Percentiles rank a stretch among this genome's conserved stretches.
These are phyloP conservation scores for Atrina japonica DNA, from an alignment of 2,888 invertebrate genomes.

Conservation along the genomic window DNA sequence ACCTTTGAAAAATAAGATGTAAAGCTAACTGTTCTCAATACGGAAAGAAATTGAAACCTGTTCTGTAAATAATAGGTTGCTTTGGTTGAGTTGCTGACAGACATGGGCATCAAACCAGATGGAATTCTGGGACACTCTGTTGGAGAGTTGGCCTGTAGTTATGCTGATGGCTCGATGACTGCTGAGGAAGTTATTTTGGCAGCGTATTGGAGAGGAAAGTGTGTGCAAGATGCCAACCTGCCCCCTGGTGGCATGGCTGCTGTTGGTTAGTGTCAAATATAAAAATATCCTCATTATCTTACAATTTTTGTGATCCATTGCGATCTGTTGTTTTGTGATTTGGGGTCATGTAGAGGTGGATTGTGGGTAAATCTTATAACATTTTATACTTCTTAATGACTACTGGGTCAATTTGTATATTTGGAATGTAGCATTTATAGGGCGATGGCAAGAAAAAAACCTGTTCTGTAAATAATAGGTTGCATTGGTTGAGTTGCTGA, in stretches of 20 bases:
- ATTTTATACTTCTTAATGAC: too few relatives aligned
- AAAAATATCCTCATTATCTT: not conserved
- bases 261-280: conserved; percentile 70
- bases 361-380: not conserved
- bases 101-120: conserved; percentile 90
- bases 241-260: conserved; percentile 79
- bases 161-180: conserved; percentile 96
- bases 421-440: too few relatives aligned
- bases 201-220: conserved; percentile 90
- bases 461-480: too few relatives aligned
- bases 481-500: conserved; percentile 93
- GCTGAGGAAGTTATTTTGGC: conserved; percentile 96
- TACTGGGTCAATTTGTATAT: too few relatives aligned
- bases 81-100: conserved; percentile 90
- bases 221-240: conserved; percentile 76
- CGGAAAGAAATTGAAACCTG: too few relatives aligned
- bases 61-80: conserved; percentile 89
- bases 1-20: too few relatives aligned
- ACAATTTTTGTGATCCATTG: not conserved
- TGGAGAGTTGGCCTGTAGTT: conserved; percentile 98
- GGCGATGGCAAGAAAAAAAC: too few relatives aligned
- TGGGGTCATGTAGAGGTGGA: not conserved
- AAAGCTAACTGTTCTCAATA: too few relatives aligned
- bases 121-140: conserved; percentile 98
- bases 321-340: not conserved